Evolutionary conservation across 1,140 invertebrate species (phyloP).

Genomic region (Magallana angulata): DNA sequence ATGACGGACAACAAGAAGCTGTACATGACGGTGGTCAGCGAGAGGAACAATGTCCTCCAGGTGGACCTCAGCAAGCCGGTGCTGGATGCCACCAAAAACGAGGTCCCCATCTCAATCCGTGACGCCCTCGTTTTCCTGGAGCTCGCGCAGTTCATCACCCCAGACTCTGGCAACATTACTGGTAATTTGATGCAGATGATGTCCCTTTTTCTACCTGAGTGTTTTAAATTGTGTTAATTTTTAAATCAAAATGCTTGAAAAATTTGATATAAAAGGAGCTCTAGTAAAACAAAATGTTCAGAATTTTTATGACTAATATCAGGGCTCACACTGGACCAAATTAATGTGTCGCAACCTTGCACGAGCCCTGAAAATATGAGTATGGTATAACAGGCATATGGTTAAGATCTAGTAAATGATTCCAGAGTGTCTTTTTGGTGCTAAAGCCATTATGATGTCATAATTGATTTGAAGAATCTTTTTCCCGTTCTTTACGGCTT

Average conservation of each 20-base stretch:
- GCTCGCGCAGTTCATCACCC: constrained; percentile 62
- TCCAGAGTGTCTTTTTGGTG: too few relatives aligned
- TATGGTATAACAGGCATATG: background rate
- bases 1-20: constrained; percentile 61
- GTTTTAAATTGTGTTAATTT: too few relatives aligned
- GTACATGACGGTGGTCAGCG: constrained; percentile 64
- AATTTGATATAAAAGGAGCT: too few relatives aligned
- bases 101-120: constrained; percentile 77
- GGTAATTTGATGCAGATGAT: background rate
- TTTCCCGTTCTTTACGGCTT: too few relatives aligned
- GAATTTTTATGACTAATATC: too few relatives aligned
- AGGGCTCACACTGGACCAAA: too few relatives aligned
- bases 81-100: constrained; percentile 66
- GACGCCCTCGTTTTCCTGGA: constrained; percentile 75
- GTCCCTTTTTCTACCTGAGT: too few relatives aligned
- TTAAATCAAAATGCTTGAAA: too few relatives aligned
- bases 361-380: background rate
- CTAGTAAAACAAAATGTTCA: background rate
- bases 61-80: constrained; percentile 74
- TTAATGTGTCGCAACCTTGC: too few relatives aligned
- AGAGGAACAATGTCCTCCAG: constrained; percentile 65
- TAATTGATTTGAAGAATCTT: too few relatives aligned
- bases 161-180: constrained; percentile 48
- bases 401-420: too few relatives aligned
- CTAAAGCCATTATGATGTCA: too few relatives aligned